phyloP scores from a whole-genome alignment of 2,888 invertebrate genomes.

The Drosophila limbata region DNA sequence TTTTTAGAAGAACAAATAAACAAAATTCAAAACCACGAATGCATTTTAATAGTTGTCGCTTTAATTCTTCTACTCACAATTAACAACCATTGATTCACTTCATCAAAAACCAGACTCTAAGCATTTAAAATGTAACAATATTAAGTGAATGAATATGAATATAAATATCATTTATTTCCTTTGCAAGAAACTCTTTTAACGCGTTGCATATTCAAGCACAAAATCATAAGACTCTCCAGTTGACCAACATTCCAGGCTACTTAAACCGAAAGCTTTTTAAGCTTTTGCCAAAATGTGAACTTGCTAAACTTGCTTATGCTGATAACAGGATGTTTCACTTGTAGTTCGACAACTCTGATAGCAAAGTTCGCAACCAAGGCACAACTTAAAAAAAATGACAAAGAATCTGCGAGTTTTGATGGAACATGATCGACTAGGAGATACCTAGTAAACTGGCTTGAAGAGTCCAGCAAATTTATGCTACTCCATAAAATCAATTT shows the following conservation, averaged over 20 bases:
- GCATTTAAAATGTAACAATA: background rate
- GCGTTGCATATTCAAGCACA: background rate
- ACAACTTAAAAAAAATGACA: no score
- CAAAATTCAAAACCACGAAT: background rate
- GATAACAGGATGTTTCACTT: slow-evolving; percentile 33
- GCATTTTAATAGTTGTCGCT: slow-evolving; percentile 2
- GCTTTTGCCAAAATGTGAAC: slow-evolving; percentile 3
- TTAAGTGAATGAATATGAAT: no score
- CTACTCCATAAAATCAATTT: background rate
- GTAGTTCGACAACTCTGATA: background rate
- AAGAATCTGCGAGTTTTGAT: no score
- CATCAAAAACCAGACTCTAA: background rate
- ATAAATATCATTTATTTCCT: background rate
- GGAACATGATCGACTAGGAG: background rate
- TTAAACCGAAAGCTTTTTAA: slow-evolving; percentile 23
- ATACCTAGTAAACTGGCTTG: background rate
- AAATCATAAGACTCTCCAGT: background rate
- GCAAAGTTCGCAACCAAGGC: slow-evolving; percentile 23
- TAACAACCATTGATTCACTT: background rate
- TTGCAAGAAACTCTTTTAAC: background rate
- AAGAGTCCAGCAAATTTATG: background rate
- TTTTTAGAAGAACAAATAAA: slow-evolving; percentile 10
- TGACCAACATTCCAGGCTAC: background rate
- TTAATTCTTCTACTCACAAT: background rate
- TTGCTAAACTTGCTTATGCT: background rate